These are phyloP conservation scores for Eristalis intricaria DNA, from an alignment of 2,888 invertebrate genomes.

Conservation along the genomic window DNA sequence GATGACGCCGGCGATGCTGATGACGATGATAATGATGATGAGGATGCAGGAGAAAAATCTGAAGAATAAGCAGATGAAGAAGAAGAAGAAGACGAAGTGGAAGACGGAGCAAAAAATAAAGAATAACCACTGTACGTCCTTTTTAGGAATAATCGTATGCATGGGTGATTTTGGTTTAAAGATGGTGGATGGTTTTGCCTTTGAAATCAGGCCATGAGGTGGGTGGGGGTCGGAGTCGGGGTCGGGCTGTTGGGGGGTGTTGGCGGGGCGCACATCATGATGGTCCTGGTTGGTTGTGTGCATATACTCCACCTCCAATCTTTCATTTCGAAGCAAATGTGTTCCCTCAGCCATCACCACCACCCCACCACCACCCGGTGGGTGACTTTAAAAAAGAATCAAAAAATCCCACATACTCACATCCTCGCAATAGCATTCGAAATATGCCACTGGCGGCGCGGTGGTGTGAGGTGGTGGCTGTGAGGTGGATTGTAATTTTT, in stretches of 20 bases:
- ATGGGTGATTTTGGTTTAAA: constrained; percentile 57
- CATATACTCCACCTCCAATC: not conserved
- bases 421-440: not conserved
- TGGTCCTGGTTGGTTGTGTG: not conserved
- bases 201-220: not conserved
- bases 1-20: constrained; percentile 42
- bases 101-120: constrained; percentile 1
- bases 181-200: not conserved
- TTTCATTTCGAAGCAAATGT: not conserved
- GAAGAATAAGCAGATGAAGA: constrained; percentile 13
- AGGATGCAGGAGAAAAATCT: constrained; percentile 2
- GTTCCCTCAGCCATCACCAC: not conserved
- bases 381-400: not conserved
- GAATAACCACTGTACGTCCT: constrained; percentile 57
- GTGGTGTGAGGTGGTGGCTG: not conserved
- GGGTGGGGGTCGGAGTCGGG: not conserved
- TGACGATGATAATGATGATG: constrained; percentile 49
- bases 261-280: not conserved
- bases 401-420: not conserved
- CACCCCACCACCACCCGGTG: not conserved
- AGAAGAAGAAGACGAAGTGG: constrained; percentile 12
- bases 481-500: not conserved
- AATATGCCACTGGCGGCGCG: not conserved
- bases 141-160: constrained; percentile 70
- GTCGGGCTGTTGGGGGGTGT: not conserved